Evolutionary conservation across 2,113 vertebrate genomes (phyloP).

Genomic region (Pungitius pungitius): DNA sequence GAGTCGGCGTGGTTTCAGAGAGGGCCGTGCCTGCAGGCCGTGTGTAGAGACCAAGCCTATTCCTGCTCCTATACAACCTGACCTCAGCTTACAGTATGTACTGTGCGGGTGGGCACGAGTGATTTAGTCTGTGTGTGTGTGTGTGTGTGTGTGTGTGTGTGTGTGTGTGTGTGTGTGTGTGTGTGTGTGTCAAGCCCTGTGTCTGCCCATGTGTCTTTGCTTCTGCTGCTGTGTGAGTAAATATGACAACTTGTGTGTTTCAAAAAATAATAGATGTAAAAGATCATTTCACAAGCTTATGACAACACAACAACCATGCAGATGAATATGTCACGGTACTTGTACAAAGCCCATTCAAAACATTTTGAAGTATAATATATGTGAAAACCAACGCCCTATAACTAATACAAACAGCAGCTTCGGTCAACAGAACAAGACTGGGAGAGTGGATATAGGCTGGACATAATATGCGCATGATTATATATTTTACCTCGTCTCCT

Average conservation of each 20-base stretch:
- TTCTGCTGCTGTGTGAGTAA: slow-evolving; percentile 30
- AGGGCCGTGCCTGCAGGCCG: slow-evolving; percentile 13
- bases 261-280: slow-evolving; percentile 14
- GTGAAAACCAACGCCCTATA: slow-evolving; percentile 5
- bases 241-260: slow-evolving; percentile 20
- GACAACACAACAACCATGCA: slow-evolving; percentile 62
- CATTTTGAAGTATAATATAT: background rate
- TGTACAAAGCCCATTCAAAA: slow-evolving; percentile 21
- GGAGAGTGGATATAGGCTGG: background rate
- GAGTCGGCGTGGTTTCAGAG: slow-evolving; percentile 30
- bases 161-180: background rate
- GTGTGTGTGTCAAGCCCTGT: slow-evolving; percentile 5
- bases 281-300: slow-evolving; percentile 28
- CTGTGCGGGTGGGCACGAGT: slow-evolving; percentile 34
- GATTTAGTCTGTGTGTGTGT: slow-evolving; percentile 6
- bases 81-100: slow-evolving; percentile 58
- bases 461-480: slow-evolving; percentile 14
- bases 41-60: slow-evolving; percentile 64
- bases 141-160: background rate
- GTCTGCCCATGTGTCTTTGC: slow-evolving; percentile 23
- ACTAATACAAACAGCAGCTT: slow-evolving; percentile 11
- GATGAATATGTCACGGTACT: slow-evolving; percentile 45
- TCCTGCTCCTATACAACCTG: slow-evolving; percentile 64
- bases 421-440: slow-evolving; percentile 12
- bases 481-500: slow-evolving; percentile 98